Base-by-base conservation (phyloP, 2,888 invertebrate species). In the Hecatera dysodea region DNA sequence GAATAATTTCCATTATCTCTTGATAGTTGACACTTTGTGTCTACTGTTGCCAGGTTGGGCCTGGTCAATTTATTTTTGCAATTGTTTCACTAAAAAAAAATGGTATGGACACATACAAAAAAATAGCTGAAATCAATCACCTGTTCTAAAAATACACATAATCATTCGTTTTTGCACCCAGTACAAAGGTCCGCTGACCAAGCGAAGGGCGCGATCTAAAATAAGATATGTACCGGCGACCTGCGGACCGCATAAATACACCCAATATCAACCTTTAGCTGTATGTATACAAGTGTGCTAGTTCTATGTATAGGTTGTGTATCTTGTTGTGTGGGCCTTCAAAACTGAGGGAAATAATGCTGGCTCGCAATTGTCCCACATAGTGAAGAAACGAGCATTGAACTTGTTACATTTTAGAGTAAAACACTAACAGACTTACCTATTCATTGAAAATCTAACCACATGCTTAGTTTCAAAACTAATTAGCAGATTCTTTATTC, bases 161-260 rank as follows among this genome's bases (percentile, higher is more conserved):
- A 22, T 1, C 42, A 53, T 50, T 60, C 69, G 81, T 81, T 86
- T 90, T 75, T 93, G 89, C 87, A 29, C 52, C 72, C 92, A 12
- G 62, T 93, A 90, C 91, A 9, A 70, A 73, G 73, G 82, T 87
- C 79, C 86, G 82, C 82, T 82, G 82, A 82, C 82, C 74, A 70
- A 77, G 82, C 77, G 77, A 70, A 82, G 82, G 82, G 77, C 69
- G 67, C 79, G 82, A 80, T 77, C 80, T 74, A 77, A 80, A 77
- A 82, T 77, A 82, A 82, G 82, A 82, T 82, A 82, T 80, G 82
- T 77, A 77, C 66, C 48, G 53, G 68, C 36, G 77, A 80, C 77
- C 73, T 80, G 66, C 73, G 72, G 62, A n/a, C 68, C 71, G 82
- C 74, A 82, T 74, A 77, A 72, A 82, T 80, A 82, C 62, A 77